Evolutionary conservation across 1,140 invertebrate species (phyloP), one percentile per base, ranked within the genome.

Genomic region (Archivesica marissinica): DNA sequence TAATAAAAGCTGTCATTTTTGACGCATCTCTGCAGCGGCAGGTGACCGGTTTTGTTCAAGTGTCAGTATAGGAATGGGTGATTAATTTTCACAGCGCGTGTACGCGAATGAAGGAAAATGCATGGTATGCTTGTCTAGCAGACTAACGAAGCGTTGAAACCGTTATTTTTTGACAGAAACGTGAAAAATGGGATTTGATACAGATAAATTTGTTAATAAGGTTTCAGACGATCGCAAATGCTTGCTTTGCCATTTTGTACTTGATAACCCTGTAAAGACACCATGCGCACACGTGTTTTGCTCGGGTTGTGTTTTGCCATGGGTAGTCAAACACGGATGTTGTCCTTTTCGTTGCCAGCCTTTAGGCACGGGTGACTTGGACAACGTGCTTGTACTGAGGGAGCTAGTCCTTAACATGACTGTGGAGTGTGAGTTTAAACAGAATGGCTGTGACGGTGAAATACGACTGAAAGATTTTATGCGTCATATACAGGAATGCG

Each of bases 271-370:
- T 0, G 87, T 91, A 20, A 50, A 86, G 15, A 83, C 88, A 15
- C 84, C 88, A 3, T 91, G 90, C 59, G 79, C 77, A 23, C 90
- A 91, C 59, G 87, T 90, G 39, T 91, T 90, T 79, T 90, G 90
- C 74, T 91, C 89, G 0, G 82, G 88, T 15, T 91, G 90, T 77
- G 88, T 90, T 35, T 54, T 89, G n/a, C 90, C 89, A 9, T 91
- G 89, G 89, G 85, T 90, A 13, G 81, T 88, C 6, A 75, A 82
- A 20, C 88, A 90, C 54, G 88, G 89, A 7, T 59, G 50, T 15
- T 91, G 90, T 79, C 89, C 90, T 1, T 56, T 86, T 54, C 76
- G 83, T 6, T 91, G 90, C 52, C 83, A 83, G 28, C 13, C 64
- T 25, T 72, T 89, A 13, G 86, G 74, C 35, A 85, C 90, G 1